Base-by-base conservation (phyloP, 2,797 vertebrate genomes). In the Cichlasoma orientale region DNA sequence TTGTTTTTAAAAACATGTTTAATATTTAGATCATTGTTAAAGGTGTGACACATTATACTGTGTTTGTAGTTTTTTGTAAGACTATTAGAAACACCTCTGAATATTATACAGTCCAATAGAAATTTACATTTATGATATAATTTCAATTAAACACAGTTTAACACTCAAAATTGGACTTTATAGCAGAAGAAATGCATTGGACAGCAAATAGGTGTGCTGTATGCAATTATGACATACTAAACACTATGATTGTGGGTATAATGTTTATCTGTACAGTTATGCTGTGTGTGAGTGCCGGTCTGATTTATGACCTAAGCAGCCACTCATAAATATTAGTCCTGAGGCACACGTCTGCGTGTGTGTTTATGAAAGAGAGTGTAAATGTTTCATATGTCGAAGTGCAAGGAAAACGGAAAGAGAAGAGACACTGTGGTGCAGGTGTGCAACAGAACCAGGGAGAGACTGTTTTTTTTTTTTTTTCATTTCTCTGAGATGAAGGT, bases 401-500 rank as follows among this genome's bases (percentile, higher is more conserved):
- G 0, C 69, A 36, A 77, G 44, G 56, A 68, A 29, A 66, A 44
- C 21, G 41, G 52, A 71, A n/a, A 59, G 52, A 72, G 75, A 16
- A 19, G 11, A 69, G 54, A 44, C 8, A n/a, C 38, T 0, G 4
- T 2, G 12, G 29, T 86, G 88, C 83, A 89, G 83, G 85, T 84
- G 80, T 81, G 77, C 75, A 23, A 69, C 56, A 78, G 63, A 83
- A 70, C 71, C 82, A 29, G 25, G 47, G 82, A 79, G 82, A 79
- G 74, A 80, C 58, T 31, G 70, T 79, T 71, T 2, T 1, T 0
- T 0, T 0, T 47, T 66, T 61, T 63, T 25, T 7, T 1, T 69
- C 73, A 61, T 77, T 68, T 89, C 80, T 73, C 23, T 18, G 56
- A 84, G 76, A 76, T 79, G 75, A 83, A 82, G 86, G 80, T 82